These are phyloP conservation scores for Nasonovia ribisnigri DNA, from an alignment of 2,888 invertebrate species.

Conservation along the genomic window DNA sequence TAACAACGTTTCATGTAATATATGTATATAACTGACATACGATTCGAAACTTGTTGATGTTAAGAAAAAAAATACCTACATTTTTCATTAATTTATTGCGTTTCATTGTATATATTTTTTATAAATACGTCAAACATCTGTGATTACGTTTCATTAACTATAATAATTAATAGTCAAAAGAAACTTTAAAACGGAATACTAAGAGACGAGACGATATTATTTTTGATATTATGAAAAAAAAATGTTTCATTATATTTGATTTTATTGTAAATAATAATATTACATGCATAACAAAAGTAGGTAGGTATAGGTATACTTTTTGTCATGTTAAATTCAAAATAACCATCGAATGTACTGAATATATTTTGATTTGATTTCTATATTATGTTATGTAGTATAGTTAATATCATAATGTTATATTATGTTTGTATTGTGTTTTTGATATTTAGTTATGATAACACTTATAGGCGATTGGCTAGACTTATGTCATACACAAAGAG, in stretches of 20 bases:
- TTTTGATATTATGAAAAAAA: background rate
- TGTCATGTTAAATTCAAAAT: background rate
- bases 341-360: background rate
- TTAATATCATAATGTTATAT: background rate
- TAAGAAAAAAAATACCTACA: background rate
- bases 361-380: slow-evolving; percentile 19
- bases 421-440: slow-evolving; percentile 27
- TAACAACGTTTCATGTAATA: background rate
- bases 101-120: background rate
- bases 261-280: background rate
- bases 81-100: background rate
- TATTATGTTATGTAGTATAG: background rate
- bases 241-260: background rate
- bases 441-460: slow-evolving; percentile 35
- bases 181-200: background rate
- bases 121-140: background rate
- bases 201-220: background rate
- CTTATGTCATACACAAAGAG: slow-evolving; percentile 16
- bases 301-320: background rate
- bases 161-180: background rate
- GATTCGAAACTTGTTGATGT: background rate
- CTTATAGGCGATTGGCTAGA: background rate
- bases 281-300: background rate
- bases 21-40: background rate
- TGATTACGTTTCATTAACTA: background rate